Conservation (phyloP, 1,140 invertebrate genomes). For the Macrocentrus cingulum region DNA sequence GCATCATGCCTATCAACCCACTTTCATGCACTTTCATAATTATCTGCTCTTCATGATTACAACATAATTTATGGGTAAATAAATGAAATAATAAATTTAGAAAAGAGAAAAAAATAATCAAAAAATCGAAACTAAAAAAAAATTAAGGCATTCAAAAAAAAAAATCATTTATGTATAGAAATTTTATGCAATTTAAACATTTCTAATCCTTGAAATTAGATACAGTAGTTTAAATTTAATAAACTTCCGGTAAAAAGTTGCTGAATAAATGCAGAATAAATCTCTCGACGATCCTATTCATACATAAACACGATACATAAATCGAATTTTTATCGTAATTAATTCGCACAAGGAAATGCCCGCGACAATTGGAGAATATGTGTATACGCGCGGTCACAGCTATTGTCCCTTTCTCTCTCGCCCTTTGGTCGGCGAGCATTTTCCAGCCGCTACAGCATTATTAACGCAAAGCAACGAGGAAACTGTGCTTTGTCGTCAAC, state of each 20-base stretch:
- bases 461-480: constrained; percentile 26
- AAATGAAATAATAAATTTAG: no score
- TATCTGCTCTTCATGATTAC: no score
- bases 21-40: no score
- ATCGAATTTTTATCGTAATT: constrained; percentile 11
- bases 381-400: not conserved
- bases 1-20: no score
- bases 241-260: not conserved
- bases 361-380: not conserved
- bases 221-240: not conserved
- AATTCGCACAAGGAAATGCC: not conserved
- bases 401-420: constrained; percentile 9
- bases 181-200: no score
- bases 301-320: constrained; percentile 1
- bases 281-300: not conserved
- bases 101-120: no score
- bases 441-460: constrained; percentile 21
- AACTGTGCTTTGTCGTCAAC: constrained; percentile 30
- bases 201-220: no score
- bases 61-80: no score
- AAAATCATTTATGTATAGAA: no score
- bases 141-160: no score
- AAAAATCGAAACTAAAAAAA: no score
- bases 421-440: not conserved
- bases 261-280: not conserved